Evolutionary conservation across 2,888 invertebrate species (phyloP).

Genomic region (Rhopalosiphum nymphaeae): DNA sequence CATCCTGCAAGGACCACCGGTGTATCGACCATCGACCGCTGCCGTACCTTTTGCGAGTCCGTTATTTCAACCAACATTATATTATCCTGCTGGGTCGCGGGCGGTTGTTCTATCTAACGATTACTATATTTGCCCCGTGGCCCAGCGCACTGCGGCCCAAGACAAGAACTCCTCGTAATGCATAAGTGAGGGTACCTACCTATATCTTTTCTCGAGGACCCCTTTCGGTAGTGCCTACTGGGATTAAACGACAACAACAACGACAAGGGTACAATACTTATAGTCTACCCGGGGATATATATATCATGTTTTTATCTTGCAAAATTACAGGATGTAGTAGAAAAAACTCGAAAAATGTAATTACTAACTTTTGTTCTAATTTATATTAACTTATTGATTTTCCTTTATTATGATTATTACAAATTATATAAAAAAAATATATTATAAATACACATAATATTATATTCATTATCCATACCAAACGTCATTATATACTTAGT

Average conservation of each 20-base stretch:
- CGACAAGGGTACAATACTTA: neutral
- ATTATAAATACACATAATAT: neutral
- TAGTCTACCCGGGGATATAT: neutral
- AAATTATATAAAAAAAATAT: neutral
- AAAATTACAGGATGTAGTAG: neutral
- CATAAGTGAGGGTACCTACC: neutral
- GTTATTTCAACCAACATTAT: neutral
- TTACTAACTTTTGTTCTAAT: neutral
- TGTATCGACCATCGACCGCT: neutral
- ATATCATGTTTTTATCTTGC: neutral
- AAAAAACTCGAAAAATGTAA: neutral
- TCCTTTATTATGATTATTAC: neutral
- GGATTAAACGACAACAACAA: slow-evolving; percentile 1
- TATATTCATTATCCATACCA: neutral
- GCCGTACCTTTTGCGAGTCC: neutral
- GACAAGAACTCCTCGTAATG: neutral
- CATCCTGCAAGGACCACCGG: neutral
- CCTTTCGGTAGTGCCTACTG: neutral
- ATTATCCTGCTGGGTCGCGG: neutral
- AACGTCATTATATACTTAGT: neutral
- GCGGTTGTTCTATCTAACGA: slow-evolving; percentile 10
- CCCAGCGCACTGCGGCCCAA: neutral
- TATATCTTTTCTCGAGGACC: neutral
- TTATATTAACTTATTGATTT: neutral
- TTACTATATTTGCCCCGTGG: neutral